These are phyloP conservation scores for Natrix natrix DNA, from an alignment of 2,797 vertebrate genomes.

Conservation along the genomic window DNA sequence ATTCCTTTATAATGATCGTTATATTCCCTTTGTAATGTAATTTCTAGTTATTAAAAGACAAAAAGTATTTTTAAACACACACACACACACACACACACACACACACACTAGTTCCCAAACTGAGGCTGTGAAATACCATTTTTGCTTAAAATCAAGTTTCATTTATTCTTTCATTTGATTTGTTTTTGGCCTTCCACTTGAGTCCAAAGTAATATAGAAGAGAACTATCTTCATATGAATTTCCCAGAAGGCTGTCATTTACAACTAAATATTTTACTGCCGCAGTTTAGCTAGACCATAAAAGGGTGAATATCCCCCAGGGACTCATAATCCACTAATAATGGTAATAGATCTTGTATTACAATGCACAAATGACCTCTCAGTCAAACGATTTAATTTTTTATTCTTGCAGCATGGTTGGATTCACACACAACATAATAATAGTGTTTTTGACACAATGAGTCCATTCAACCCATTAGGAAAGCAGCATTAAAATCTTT, in stretches of 20 bases:
- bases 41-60: background rate
- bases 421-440: conserved; percentile 62
- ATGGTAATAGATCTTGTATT: conserved; percentile 64
- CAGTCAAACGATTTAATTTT: conserved; percentile 65
- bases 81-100: background rate
- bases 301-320: conserved; percentile 60
- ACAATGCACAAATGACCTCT: conserved; percentile 68
- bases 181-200: background rate
- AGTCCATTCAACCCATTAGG: conserved; percentile 65
- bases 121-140: conserved; percentile 2
- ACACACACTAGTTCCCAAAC: background rate
- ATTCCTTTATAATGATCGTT: background rate
- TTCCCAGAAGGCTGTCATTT: conserved; percentile 64
- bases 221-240: conserved; percentile 49
- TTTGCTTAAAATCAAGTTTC: conserved; percentile 45
- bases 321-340: conserved; percentile 63
- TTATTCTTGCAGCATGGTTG: conserved; percentile 52
- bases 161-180: conserved; percentile 20
- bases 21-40: background rate
- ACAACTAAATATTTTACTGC: conserved; percentile 65
- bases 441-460: conserved; percentile 57
- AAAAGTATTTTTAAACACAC: conserved; percentile 11
- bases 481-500: conserved; percentile 49
- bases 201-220: conserved; percentile 28
- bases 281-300: conserved; percentile 61